Base-by-base conservation (phyloP, 2,888 invertebrate genomes). In the Euclidia mi region DNA sequence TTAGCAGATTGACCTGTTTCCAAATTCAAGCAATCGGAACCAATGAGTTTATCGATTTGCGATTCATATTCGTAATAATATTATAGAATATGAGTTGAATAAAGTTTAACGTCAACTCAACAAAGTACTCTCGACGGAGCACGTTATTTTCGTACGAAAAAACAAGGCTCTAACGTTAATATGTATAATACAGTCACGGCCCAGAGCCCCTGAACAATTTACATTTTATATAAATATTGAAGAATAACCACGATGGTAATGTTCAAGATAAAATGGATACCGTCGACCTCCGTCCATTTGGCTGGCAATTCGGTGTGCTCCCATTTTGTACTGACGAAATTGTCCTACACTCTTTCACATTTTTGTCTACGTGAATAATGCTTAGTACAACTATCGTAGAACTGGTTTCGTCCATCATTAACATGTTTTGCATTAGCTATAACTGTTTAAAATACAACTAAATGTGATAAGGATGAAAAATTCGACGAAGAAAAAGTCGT, bases 171-270 rank as follows among this genome's bases (percentile, higher is more conserved):
- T 56, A 77, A 72, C 56, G 57, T 74, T 71, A 74, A 66, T 71
- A 63, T 57, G 67, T 56, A 69, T 60, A 66, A 67, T 59, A 58
- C 68, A 69, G 67, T 61, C 68, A 68, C 70, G 78, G 66, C 85
- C 79, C 87, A 72, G 57, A 78, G 84, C 69, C 88, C 88, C 87
- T 64, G 77, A 73, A 83, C 87, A 88, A 89, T 88, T 87, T 88
- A 81, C 84, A 87, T 86, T 84, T 86, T 81, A 76, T 83, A 86
- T 87, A 83, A 88, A 88, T 88, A 85, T 84, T 88, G 74, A 81
- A 83, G 72, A 81, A 81, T 78, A 79, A 76, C 73, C 66, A 78
- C 68, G 73, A 66, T 70, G 47, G 74, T 75, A 71, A 77, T 74
- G 71, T 71, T 76, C 64, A 60, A 75, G 64, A 77, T 71, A 70